Percentiles rank a stretch among this genome's conserved stretches.
Evolutionary conservation across 2,888 invertebrate genomes (phyloP).

Genomic region (Nemotelus pantherinus): DNA sequence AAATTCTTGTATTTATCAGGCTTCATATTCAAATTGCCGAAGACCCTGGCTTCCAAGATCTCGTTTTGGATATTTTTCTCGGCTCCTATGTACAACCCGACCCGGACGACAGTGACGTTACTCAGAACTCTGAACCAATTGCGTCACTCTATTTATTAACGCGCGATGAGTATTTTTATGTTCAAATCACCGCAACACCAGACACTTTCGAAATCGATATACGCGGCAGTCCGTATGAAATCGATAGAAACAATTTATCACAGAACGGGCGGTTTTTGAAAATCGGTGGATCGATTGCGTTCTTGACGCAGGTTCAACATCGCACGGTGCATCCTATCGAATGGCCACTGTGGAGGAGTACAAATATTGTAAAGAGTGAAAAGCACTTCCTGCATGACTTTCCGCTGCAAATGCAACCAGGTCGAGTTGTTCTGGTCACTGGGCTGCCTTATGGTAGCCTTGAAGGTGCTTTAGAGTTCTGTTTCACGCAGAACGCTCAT

Average conservation of each 20-base stretch:
- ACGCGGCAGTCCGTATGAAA: neutral
- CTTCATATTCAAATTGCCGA: neutral
- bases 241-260: neutral
- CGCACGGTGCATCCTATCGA: neutral
- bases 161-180: conserved; percentile 4
- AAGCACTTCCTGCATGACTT: conserved; percentile 21
- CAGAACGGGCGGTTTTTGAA: conserved; percentile 6
- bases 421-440: conserved; percentile 1
- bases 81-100: neutral
- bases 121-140: neutral
- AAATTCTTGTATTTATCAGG: neutral
- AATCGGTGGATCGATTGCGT: conserved; percentile 30
- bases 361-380: conserved; percentile 9
- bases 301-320: conserved; percentile 24
- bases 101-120: neutral
- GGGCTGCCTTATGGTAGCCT: neutral
- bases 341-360: neutral
- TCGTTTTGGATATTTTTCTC: conserved; percentile 10
- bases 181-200: conserved; percentile 9
- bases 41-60: neutral
- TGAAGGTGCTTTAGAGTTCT: conserved; percentile 11
- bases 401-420: conserved; percentile 7
- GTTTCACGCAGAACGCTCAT: conserved; percentile 7
- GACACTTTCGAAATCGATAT: neutral
- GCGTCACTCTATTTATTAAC: neutral